Base-by-base conservation (phyloP, 2,113 vertebrate genomes). In the Oncorhynchus nerka region DNA sequence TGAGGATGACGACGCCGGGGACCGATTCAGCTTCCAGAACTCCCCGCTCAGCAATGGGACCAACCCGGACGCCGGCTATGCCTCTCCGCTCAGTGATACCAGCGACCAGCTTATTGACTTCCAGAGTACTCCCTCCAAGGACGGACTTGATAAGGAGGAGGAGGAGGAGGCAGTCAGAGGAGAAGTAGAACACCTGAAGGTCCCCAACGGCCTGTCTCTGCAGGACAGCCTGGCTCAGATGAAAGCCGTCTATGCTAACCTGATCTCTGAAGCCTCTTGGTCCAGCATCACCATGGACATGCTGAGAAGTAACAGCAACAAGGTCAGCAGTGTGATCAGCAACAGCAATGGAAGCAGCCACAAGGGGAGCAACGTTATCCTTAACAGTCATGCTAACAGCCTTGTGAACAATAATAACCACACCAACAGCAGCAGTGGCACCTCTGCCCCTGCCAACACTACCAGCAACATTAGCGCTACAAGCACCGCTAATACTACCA, bases 151-250 rank as follows among this genome's bases (percentile, higher is more conserved):
- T 82, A 95, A 94, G 79, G 93, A 95, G 80, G 96, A 95, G 80
- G 96, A 95, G 70, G 93, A 92, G 16, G 91, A 91, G 70, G 93
- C 93, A 77, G 95, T 90, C 75, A 95, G 95, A 69, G 97, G 95
- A 70, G 92, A 89, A 4, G 87, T 86, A 55, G 51, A 55, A 4
- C 51, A 19, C 15, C 51, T 2, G 70, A 92, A 93, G 73, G 84
- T 91, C n/a, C 93, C 95, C 82, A 92, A 91, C 86, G 84, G 92
- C 80, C 93, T 96, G 76, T 96, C 96, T 22, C 93, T 97, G 75
- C 96, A 97, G 90, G 98, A 99, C 93, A 99, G 97, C 93, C 91
- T 99, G 94, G 95, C 95, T 59, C 96, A 99, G 87, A 99, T 99
- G 94, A 99, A 99, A 93, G 95, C 97, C 1, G 97, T 97, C 89